These are phyloP conservation scores for Echinops telfairi DNA, from an alignment of 2,113 vertebrate genomes.

Conservation along the genomic window DNA sequence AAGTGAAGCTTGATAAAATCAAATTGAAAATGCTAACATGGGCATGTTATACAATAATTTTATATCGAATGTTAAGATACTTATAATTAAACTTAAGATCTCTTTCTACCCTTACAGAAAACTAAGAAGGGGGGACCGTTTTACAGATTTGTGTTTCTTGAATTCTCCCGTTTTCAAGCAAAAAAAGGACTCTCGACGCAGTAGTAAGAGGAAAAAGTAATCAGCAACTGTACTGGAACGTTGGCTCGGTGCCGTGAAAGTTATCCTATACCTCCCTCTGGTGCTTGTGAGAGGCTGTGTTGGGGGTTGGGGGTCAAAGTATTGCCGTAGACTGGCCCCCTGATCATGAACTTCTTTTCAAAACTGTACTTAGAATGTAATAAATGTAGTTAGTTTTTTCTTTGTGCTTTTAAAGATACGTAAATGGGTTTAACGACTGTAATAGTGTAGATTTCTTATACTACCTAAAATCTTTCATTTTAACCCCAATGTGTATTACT, in stretches of 20 bases:
- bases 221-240: constrained; percentile 89
- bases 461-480: constrained; percentile 2
- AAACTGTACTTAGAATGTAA: neutral
- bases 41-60: neutral
- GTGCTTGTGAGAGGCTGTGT: neutral
- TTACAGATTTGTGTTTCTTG: constrained; percentile 94
- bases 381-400: constrained; percentile 6
- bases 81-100: neutral
- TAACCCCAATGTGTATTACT: constrained; percentile 8
- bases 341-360: constrained; percentile 24
- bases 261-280: neutral
- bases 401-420: constrained; percentile 5
- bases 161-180: constrained; percentile 94
- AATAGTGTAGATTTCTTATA: constrained; percentile 38
- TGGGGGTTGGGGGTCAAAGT: neutral
- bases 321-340: neutral
- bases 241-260: constrained; percentile 87
- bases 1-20: neutral
- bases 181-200: constrained; percentile 75
- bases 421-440: neutral
- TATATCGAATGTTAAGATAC: neutral
- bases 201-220: constrained; percentile 70
- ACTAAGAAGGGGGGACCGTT: constrained; percentile 95
- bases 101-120: constrained; percentile 88
- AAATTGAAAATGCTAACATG: neutral